Base-by-base conservation (phyloP, 2,797 vertebrate species). In the Melanotaenia trifasciata region DNA sequence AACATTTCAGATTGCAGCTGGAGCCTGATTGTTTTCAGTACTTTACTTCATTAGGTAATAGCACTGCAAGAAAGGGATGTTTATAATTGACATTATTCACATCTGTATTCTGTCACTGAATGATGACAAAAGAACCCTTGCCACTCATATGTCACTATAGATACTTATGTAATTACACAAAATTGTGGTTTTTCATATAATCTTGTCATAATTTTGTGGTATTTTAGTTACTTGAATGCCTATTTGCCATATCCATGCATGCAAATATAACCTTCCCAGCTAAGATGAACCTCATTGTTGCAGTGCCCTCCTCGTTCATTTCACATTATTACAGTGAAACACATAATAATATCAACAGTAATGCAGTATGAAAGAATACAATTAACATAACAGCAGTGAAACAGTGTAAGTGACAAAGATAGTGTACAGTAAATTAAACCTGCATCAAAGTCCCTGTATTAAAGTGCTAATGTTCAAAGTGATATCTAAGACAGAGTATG, bases 21-120 rank as follows among this genome's bases (percentile, higher is more conserved):
- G 60, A 74, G 60, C 28, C 67, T 50, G 69, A 80, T 50, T 79
- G 56, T 78, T 78, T 30, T 62, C 45, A 86, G 83, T 58, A 77
- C 79, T 79, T 70, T 32, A 58, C 58, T 80, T 89, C 89, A 90
- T 90, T 87, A 90, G 85, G 81, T 90, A 89, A 90, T 90, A 84
- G 84, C 84, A 72, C 63, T 5, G 63, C 67, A 60, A 50, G 74
- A 78, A 64, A 20, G 4, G 18, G 45, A 64, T 78, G 82, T 82
- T 76, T 79, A 80, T 53, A 67, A 54, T 72, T 35, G 70, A 62
- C 65, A 75, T 78, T 62, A 79, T 81, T n/a, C 22, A 75, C 84
- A 67, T 64, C 35, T 35, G 24, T 50, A 67, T 77, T 70, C 58
- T 64, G 58, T 33, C 2, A 7, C 28, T 40, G 50, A 51, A 61